Evolutionary conservation across 2,888 invertebrate species (phyloP), one percentile per base, ranked within the genome.

Genomic region (Lamellibrachia columna): DNA sequence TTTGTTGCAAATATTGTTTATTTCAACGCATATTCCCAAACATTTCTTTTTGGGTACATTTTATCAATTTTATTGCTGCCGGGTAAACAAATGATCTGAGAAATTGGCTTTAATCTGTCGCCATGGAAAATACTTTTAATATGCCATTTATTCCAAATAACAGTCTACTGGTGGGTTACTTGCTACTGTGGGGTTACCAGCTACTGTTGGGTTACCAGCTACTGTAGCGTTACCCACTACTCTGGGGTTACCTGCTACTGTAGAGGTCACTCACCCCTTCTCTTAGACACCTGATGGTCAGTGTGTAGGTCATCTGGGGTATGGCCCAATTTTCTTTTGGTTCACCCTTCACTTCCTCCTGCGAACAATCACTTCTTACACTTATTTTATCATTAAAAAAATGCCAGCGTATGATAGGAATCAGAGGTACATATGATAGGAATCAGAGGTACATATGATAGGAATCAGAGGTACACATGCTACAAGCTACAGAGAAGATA

Each of bases 271-370:
- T 75, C 94, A 96, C 96, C 94, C 95, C 95, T 94, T 96, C 96
- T 91, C 96, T 92, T 90, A 96, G 95, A 94, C 96, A 96, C 15
- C 96, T 94, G 75, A 94, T 95, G 58, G 96, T 95, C 90, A 96
- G 94, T 90, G 96, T 96, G 94, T 95, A 96, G 0, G 96, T 96
- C 95, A 96, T 95, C 53, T 96, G 95, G 11, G 96, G 96, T 60
- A 96, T 95, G 75, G 93, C 93, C 96, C 96, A 96, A 92, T 94
- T 94, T 55, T 96, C 96, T 6, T 95, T 94, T 58, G 93, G 92
- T 7, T 94, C 93, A 52, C 95, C 94, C 90, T 94, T 94, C 7
- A 93, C 94, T 92, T 96, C 95, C 93, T 96, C 96, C 95, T 96
- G 96, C 95, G n/a, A 75, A 60, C 60, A 60, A 22, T 6, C 75